Base-by-base conservation (phyloP, 1,140 invertebrate genomes). In the Drosophila busckii region DNA sequence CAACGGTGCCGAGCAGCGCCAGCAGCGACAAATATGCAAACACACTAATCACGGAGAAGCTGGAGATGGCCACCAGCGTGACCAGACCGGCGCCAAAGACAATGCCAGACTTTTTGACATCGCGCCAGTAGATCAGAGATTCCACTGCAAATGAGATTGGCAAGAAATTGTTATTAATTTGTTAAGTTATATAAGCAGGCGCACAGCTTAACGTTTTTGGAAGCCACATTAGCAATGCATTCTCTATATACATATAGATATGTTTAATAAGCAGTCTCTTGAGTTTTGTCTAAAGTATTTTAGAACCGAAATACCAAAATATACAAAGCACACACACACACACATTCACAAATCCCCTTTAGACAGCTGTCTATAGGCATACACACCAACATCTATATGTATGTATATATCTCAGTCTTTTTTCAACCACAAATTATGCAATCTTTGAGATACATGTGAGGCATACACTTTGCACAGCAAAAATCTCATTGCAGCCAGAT, bases 71-170 rank as follows among this genome's bases (percentile, higher is more conserved):
- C 85, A 99, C 89, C 59, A 99, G 93, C 63, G 97, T 91, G 67
- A 93, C 91, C 64, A 99, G 90, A 56, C 94, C 92, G 63, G 92
- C 92, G 75, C 95, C 96, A 88, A 98, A 96, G 26, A 97, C 96
- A 76, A 94, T 92, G 49, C 95, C 97, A 46, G 96, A 96, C 88
- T 96, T 96, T 89, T 95, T 96, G 50, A 96, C 94, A 90, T 97
- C 94, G 66, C 96, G 92, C 97, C 97, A 99, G 89, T 99, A 98
- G 86, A 99, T 94, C 85, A 99, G 90, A 76, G 97, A 95, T 87
- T 96, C 93, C 90, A 98, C 96, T 98, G 90, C 6, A 93, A 93
- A 68, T n/a, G n/a, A n/a, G n/a, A n/a, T n/a, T n/a, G n/a, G n/a
- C n/a, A n/a, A n/a, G n/a, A n/a, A n/a, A n/a, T n/a, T n/a, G n/a